phyloP scores from a whole-genome alignment of 1,140 invertebrate genomes.

The Eumaeus atala region DNA sequence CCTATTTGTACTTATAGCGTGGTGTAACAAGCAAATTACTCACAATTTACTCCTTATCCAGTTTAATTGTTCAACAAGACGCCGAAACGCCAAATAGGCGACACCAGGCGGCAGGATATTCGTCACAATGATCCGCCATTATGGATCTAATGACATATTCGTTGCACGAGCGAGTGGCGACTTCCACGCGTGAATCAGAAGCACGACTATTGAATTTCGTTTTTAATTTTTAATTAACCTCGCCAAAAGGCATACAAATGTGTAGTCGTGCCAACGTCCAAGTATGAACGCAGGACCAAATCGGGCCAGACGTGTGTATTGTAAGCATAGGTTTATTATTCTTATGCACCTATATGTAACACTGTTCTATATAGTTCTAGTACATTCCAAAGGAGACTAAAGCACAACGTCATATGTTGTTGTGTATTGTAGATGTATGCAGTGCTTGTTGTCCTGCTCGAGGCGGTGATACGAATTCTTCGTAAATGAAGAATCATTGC shows the following conservation, averaged over 20 bases:
- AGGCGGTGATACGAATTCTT: too few species aligned
- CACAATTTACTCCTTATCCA: conserved; percentile 19
- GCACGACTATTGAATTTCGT: conserved; percentile 25
- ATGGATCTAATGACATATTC: conserved; percentile 40
- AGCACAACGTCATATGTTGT: too few species aligned
- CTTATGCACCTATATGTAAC: too few species aligned
- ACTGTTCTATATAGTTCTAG: too few species aligned
- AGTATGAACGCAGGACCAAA: not conserved
- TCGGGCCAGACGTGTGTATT: too few species aligned
- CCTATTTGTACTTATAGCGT: not conserved
- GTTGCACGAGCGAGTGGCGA: conserved; percentile 32
- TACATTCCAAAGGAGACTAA: too few species aligned
- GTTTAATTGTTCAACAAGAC: conserved; percentile 36
- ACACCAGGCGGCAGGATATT: conserved; percentile 35
- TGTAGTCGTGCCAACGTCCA: not conserved
- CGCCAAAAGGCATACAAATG: not conserved
- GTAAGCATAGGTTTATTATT: too few species aligned
- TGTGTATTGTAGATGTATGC: too few species aligned
- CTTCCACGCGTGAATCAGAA: conserved; percentile 47
- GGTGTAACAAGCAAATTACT: conserved; percentile 6
- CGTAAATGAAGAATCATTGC: too few species aligned
- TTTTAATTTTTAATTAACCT: conserved; percentile 34
- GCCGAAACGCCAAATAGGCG: conserved; percentile 39
- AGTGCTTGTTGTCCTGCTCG: too few species aligned
- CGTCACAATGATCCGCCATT: conserved; percentile 38